Percentiles rank a stretch among this genome's conserved stretches.
These are phyloP conservation scores for Coelogynopora nodosa DNA, from an alignment of 2,888 invertebrate species.

Conservation along the genomic window DNA sequence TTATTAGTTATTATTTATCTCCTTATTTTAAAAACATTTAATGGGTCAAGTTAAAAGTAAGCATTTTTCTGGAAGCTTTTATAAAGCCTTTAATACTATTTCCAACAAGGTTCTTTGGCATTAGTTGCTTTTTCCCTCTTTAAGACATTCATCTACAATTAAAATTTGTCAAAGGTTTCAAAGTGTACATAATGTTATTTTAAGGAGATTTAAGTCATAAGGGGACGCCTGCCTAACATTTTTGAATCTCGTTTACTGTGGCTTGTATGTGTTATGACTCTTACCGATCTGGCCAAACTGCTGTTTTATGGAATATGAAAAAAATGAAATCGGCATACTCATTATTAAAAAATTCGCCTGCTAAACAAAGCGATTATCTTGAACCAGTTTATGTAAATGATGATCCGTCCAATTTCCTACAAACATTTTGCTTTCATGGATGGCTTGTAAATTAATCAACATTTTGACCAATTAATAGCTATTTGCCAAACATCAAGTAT, in stretches of 20 bases:
- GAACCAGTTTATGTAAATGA: background rate
- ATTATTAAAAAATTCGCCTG: background rate
- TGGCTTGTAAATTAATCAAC: background rate
- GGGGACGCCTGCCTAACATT: background rate
- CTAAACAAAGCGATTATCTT: constrained; percentile 2
- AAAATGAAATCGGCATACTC: background rate
- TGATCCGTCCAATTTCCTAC: background rate
- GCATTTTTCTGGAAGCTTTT: background rate
- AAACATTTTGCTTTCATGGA: constrained; percentile 13
- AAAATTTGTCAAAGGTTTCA: background rate
- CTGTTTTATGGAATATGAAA: background rate
- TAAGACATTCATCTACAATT: background rate
- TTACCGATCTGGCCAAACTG: background rate
- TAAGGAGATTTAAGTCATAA: background rate
- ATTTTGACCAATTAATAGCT: constrained; percentile 8
- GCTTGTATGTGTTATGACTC: background rate
- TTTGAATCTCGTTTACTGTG: background rate
- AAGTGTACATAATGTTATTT: background rate
- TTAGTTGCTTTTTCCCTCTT: background rate
- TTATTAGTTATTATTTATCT: background rate
- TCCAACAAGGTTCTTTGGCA: background rate
- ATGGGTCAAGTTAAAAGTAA: background rate
- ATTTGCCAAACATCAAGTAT: constrained; percentile 21
- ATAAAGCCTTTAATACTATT: background rate
- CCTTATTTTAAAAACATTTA: background rate